Base-by-base conservation (phyloP, 2,888 invertebrate species). In the Cryptus viduatorius region DNA sequence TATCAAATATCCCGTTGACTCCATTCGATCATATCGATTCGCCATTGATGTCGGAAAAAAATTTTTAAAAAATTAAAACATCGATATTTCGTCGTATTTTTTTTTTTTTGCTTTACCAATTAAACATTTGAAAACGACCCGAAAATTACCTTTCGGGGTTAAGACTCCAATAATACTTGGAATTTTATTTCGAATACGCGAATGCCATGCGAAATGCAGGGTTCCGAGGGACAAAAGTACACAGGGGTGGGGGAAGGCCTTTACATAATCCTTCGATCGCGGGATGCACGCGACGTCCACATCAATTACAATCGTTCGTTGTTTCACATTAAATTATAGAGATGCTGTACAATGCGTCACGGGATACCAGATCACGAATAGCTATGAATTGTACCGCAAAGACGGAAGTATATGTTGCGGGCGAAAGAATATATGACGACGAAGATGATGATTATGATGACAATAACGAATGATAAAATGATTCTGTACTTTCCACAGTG, bases 401-500 rank as follows among this genome's bases (percentile, higher is more conserved):
- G 24, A 29, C 42, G 19, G 61, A 71, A 59, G 29, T 59, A 31
- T 12, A 44, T 24, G 37, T 24, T 24, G 19, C 42, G 4, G 8
- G 10, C 44, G 42, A 65, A 53, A 24, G 24, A 24, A 24, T 24
- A 24, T 1, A 24, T 19, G 10, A 56, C 10, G 4, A 31, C 4
- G 44, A 44, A 16, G 29, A 75, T 59, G 24, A 44, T 24, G n/a
- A 76, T 44, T 16, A 71, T 7, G 12, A 44, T 24, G 56, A 42
- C 24, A 14, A 29, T 44, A 12, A 61, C n/a, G 56, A 29, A 64
- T 42, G 42, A 19, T 67, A 50, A 48, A 71, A 78, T 46, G 44
- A 78, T 73, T 65, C 61, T 44, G 42, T 59, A 67, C 73, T 64
- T 86, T 89, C 95, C 94, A 87, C 94, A 96, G 96, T 96, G 96